Evolutionary conservation across 1,140 invertebrate genomes (phyloP), one percentile per base, ranked within the genome.

Genomic region (Lucilia cuprina): DNA sequence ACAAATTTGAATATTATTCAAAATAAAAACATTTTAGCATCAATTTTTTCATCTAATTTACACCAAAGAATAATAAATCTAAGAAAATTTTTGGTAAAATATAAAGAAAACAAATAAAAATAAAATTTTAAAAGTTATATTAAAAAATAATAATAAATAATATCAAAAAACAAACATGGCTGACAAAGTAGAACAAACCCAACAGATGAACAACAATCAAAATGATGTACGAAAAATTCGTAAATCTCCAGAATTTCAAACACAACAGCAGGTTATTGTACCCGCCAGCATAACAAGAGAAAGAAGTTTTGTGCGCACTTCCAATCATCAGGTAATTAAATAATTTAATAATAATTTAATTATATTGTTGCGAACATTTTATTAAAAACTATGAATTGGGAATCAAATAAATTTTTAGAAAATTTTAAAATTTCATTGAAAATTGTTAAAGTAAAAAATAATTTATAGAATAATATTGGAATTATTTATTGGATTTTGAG

Each of bases 241-340:
- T 82, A 90, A 91, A 85, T 91, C 89, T 12, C 89, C 89, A 78
- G 89, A 91, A 77, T 88, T 85, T 87, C 89, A 90, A 85, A 84
- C 87, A 17, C 85, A 80, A 30, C 83, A 83, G 78, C 83, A 83
- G 78, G 55, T 74, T 19, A 50, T 87, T n/a, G 85, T 90, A 83
- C 88, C 90, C 30, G 91, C 92, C 50, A 93, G 92, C 85, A 93
- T 94, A 87, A 93, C 93, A 88, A 88, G 93, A 84, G 93, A 94
- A 89, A 91, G 93, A 84, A 94, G 93, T 86, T 94, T 94, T 88
- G 91, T 94, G 74, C 91, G 93, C 74, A 92, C 92, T 65, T 92
- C 93, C 84, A 93, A 93, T 77, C 93, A 93, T 87, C 93, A 93
- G 87, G 89, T 89, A 30, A n/a, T n/a, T n/a, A n/a, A 30, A 30